phyloP scores from a whole-genome alignment of 1,140 invertebrate genomes.

The Brachionus sp. region DNA sequence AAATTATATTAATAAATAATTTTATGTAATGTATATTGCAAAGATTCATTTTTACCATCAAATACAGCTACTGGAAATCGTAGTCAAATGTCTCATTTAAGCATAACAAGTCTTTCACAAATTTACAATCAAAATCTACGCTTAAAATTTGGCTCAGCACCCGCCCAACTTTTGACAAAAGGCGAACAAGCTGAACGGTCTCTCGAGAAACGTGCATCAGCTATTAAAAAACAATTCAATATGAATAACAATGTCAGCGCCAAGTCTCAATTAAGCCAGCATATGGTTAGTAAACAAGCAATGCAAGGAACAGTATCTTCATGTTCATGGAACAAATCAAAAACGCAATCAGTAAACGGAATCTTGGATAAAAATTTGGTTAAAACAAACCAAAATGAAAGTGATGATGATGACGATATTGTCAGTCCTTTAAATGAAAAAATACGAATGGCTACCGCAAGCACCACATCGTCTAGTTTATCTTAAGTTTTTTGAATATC shows the following conservation, averaged over 20 bases:
- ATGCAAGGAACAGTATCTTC: slow-evolving; percentile 45
- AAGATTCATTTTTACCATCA: slow-evolving; percentile 46
- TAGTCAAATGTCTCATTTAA: slow-evolving; percentile 38
- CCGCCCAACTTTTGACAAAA: slow-evolving; percentile 30
- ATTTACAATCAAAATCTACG: slow-evolving; percentile 43
- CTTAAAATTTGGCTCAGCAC: slow-evolving; percentile 41
- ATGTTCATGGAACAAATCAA: slow-evolving; percentile 41
- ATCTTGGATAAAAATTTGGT: background rate
- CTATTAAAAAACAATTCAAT: slow-evolving; percentile 34
- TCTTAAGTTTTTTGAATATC: background rate
- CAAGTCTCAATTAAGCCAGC: slow-evolving; percentile 31
- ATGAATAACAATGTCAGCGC: background rate
- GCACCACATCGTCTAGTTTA: slow-evolving; percentile 23
- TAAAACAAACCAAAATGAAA: background rate
- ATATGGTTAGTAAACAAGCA: slow-evolving; percentile 29
- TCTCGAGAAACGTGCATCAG: slow-evolving; percentile 26
- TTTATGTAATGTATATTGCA: background rate
- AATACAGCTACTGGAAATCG: slow-evolving; percentile 24
- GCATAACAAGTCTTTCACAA: slow-evolving; percentile 31
- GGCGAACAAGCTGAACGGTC: slow-evolving; percentile 36
- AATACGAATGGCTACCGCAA: background rate
- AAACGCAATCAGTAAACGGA: background rate
- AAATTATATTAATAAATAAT: background rate
- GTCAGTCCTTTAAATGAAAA: background rate
- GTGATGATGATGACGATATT: slow-evolving; percentile 1